Conservation (phyloP, 2,113 vertebrate genomes). For the Callipepla squamata region DNA sequence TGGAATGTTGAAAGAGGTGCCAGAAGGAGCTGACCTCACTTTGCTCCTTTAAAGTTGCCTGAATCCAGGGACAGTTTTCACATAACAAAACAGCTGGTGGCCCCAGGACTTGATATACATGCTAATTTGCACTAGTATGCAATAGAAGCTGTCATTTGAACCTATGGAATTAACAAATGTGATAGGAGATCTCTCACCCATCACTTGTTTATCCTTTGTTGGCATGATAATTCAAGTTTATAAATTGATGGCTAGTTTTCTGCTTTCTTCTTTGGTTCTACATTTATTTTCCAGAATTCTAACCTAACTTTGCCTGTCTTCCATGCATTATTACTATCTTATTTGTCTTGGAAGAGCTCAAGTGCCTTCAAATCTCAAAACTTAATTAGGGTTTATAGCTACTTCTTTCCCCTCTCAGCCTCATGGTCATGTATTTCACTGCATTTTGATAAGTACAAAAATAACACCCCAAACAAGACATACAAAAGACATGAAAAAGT, state of each 20-base stretch:
- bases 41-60: not conserved
- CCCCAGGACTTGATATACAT: not conserved
- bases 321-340: not conserved
- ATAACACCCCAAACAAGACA: not conserved
- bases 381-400: not conserved
- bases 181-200: not conserved
- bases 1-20: not conserved
- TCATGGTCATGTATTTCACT: not conserved
- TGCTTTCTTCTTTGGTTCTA: not conserved
- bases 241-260: not conserved
- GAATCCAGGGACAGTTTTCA: slow-evolving; percentile 11
- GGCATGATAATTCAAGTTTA: not conserved
- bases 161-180: slow-evolving; percentile 26
- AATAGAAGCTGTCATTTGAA: slow-evolving; percentile 2
- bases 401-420: not conserved
- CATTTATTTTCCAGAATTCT: not conserved
- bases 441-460: not conserved
- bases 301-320: not conserved
- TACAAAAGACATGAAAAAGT: not conserved
- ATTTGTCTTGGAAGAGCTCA: not conserved
- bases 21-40: not conserved
- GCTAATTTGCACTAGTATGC: not conserved
- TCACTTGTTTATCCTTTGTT: not conserved
- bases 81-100: slow-evolving; percentile 11
- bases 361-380: not conserved